Evolutionary conservation across 2,888 invertebrate genomes (phyloP).

Genomic region (Pemphredon lugubris): DNA sequence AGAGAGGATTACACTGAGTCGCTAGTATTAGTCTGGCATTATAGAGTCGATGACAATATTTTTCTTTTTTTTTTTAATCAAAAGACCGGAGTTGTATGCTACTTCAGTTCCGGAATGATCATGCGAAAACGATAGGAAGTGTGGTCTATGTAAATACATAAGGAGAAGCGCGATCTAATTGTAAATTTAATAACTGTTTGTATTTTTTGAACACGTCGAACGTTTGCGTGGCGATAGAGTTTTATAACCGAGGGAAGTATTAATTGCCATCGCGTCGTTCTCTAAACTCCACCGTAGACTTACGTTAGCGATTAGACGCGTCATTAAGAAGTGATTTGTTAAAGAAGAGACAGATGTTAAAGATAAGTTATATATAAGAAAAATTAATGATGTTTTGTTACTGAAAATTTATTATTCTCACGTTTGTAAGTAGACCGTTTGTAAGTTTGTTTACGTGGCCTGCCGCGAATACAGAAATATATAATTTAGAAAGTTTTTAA

Average conservation of each 20-base stretch:
- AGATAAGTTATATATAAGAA: conserved; percentile 33
- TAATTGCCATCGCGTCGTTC: conserved; percentile 23
- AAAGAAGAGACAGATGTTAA: conserved; percentile 29
- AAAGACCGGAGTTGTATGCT: no score
- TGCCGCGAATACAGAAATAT: background rate
- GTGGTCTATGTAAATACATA: conserved; percentile 40
- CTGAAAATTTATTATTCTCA: conserved; percentile 34
- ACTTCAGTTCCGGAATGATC: conserved; percentile 8
- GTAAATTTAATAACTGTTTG: conserved; percentile 65
- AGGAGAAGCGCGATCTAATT: conserved; percentile 46
- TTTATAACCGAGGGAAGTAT: conserved; percentile 15
- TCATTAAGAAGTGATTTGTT: conserved; percentile 24
- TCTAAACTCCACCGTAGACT: no score
- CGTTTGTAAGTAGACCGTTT: conserved; percentile 19
- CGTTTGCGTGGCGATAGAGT: conserved; percentile 1
- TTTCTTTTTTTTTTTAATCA: no score
- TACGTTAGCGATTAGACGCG: conserved; percentile 12
- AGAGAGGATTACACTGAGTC: no score
- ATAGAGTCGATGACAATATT: no score
- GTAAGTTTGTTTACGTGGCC: background rate
- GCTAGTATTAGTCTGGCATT: no score
- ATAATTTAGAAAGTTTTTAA: background rate
- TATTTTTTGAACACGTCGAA: conserved; percentile 44
- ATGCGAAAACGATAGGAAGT: conserved; percentile 18
- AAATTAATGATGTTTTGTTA: conserved; percentile 34